Conservation (phyloP, 2,888 invertebrate genomes). For the Chouioia cunea region DNA sequence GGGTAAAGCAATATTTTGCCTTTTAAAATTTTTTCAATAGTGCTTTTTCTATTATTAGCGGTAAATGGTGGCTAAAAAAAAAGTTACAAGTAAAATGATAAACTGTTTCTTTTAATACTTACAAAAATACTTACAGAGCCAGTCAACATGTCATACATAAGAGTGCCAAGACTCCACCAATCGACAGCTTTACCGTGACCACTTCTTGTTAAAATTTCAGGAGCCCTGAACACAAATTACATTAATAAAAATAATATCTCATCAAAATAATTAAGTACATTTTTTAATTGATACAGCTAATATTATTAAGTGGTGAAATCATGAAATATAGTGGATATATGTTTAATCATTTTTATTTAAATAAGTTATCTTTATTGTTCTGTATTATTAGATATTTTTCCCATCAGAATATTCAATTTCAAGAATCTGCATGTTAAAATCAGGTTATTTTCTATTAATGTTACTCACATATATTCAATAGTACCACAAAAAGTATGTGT, state of each 20-base stretch:
- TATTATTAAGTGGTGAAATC: too few relatives aligned
- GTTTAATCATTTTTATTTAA: too few relatives aligned
- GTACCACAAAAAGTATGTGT: slow-evolving; percentile 99
- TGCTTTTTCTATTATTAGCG: slow-evolving; percentile 96
- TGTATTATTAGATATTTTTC: too few relatives aligned
- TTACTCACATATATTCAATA: slow-evolving; percentile 95
- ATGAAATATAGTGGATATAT: too few relatives aligned
- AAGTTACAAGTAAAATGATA: slow-evolving; percentile 8
- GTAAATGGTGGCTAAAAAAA: slow-evolving; percentile 91
- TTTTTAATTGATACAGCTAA: too few relatives aligned
- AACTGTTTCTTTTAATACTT: not conserved
- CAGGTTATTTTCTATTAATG: too few relatives aligned
- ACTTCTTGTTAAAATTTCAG: slow-evolving; percentile 95
- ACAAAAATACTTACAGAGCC: slow-evolving; percentile 81
- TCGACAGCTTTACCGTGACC: slow-evolving; percentile 99
- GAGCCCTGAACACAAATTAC: slow-evolving; percentile 81
- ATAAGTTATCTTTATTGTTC: too few relatives aligned
- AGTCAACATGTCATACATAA: slow-evolving; percentile 99
- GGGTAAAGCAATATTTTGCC: slow-evolving; percentile 95
- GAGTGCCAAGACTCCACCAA: slow-evolving; percentile 99
- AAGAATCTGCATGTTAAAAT: too few relatives aligned
- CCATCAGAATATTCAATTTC: too few relatives aligned
- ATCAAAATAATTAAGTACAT: slow-evolving; percentile 1
- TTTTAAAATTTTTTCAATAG: slow-evolving; percentile 98
- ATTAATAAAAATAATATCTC: not conserved